Conservation (phyloP, 1,140 invertebrate species). For the Heterodera schachtii region DNA sequence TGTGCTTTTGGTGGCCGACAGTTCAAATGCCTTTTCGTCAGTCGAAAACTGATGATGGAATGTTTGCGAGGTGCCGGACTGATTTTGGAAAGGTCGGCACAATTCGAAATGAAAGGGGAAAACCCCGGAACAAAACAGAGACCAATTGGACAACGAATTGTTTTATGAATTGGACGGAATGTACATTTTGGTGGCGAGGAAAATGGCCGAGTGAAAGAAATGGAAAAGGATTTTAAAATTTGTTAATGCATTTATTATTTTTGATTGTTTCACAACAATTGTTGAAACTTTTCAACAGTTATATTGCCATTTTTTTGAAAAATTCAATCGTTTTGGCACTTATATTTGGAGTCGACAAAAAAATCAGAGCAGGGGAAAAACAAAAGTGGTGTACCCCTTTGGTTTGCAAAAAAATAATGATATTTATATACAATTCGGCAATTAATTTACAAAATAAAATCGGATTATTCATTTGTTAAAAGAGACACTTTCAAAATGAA, state of each 20-base stretch:
- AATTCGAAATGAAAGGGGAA: background rate
- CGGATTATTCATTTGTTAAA: constrained; percentile 17
- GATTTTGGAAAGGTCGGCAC: background rate
- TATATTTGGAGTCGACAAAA: no score
- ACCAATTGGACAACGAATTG: constrained; percentile 20
- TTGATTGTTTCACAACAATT: background rate
- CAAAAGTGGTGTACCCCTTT: no score
- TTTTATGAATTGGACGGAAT: constrained; percentile 31
- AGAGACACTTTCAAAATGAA: constrained; percentile 35
- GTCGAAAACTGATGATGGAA: constrained; percentile 56
- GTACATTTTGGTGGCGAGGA: constrained; percentile 24
- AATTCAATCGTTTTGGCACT: no score
- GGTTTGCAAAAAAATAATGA: no score
- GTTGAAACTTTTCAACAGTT: no score
- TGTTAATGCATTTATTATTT: background rate
- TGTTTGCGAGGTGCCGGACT: constrained; percentile 35
- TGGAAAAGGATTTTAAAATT: background rate
- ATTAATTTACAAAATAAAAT: no score
- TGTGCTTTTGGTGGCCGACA: constrained; percentile 61
- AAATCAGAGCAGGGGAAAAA: no score
- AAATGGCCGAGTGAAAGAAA: constrained; percentile 1
- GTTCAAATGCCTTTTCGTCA: constrained; percentile 62
- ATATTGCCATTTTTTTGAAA: no score
- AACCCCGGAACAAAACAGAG: background rate
- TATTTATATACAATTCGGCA: no score